These are phyloP conservation scores for Sialis lutaria DNA, from an alignment of 2,888 invertebrate species.

Conservation along the genomic window DNA sequence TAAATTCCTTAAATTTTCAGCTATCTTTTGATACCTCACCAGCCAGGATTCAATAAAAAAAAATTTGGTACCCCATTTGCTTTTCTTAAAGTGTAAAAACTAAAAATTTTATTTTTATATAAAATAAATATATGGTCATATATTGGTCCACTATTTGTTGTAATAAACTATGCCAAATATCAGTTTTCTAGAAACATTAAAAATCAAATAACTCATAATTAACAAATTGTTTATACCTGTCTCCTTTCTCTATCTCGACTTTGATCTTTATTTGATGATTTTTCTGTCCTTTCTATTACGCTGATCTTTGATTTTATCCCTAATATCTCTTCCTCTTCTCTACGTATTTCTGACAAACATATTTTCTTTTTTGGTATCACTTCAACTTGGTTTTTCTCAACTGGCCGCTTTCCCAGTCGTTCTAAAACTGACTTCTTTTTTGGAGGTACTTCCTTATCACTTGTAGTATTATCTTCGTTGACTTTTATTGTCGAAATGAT, in stretches of 20 bases:
- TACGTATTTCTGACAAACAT: constrained; percentile 16
- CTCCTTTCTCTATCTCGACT: constrained; percentile 12
- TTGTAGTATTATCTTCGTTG: constrained; percentile 13
- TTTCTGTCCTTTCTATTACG: constrained; percentile 4
- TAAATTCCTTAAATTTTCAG: no score
- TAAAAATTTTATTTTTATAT: no score
- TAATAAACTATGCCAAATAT: no score
- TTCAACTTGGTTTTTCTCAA: constrained; percentile 6
- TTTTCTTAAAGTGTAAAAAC: no score
- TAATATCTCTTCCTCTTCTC: constrained; percentile 24
- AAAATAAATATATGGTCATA: no score
- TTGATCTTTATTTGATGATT: constrained; percentile 7
- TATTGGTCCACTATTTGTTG: no score
- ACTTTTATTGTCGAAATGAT: constrained; percentile 1
- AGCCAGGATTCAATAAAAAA: no score
- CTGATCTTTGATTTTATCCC: constrained; percentile 8
- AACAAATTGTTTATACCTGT: constrained; percentile 1
- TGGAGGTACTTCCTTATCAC: constrained; percentile 5
- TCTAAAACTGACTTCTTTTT: constrained; percentile 25
- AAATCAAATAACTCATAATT: not conserved
- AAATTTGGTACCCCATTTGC: no score
- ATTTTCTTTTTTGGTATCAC: constrained; percentile 10
- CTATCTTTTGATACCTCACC: no score
- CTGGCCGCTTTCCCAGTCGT: constrained; percentile 25
- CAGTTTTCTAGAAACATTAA: not conserved